Evolutionary conservation across 1,140 invertebrate species (phyloP).

Genomic region (Bradysia coprophila): DNA sequence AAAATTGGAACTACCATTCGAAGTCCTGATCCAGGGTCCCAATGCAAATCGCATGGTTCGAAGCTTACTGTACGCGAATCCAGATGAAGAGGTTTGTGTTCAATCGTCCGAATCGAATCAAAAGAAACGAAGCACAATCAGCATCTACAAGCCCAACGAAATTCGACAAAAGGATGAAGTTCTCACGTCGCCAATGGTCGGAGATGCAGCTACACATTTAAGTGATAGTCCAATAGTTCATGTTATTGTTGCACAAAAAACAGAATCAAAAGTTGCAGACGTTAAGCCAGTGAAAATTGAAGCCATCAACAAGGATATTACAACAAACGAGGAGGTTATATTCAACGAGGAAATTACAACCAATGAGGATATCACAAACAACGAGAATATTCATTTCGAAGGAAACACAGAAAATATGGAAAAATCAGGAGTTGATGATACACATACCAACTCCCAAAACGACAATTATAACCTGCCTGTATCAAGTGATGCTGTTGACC

Average conservation of each 20-base stretch:
- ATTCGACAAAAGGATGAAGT: not conserved
- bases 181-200: not conserved
- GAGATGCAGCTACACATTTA: too few relatives aligned
- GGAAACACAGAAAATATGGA: too few relatives aligned
- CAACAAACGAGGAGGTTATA: not conserved
- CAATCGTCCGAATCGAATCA: not conserved
- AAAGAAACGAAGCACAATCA: not conserved
- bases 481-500: too few relatives aligned
- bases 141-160: not conserved
- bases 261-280: not conserved
- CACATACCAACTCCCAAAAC: too few relatives aligned
- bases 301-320: not conserved
- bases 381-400: too few relatives aligned
- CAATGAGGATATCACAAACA: too few relatives aligned
- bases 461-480: too few relatives aligned
- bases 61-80: constrained; percentile 5
- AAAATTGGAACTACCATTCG: constrained; percentile 12
- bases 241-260: not conserved
- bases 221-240: not conserved
- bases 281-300: not conserved
- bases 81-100: not conserved
- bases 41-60: constrained; percentile 17
- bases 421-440: too few relatives aligned
- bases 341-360: too few relatives aligned
- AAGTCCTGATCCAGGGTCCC: constrained; percentile 20